These are phyloP conservation scores for Drosophila mercatorum DNA, from an alignment of 2,888 invertebrate genomes.

Conservation along the genomic window DNA sequence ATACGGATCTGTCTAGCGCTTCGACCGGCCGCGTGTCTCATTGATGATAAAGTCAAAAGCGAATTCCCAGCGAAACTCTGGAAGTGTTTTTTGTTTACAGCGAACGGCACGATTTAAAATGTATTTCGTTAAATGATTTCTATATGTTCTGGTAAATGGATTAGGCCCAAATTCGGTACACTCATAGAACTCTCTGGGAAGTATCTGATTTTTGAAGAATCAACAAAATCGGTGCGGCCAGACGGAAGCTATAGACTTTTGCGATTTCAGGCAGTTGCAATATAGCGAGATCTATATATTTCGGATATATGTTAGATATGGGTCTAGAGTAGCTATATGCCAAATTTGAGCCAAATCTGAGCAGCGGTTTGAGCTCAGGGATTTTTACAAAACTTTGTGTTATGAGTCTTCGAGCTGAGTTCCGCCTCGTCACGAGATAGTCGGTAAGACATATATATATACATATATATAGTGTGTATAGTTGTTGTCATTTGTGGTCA, in stretches of 20 bases:
- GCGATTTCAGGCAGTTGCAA: constrained; percentile 36
- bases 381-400: constrained; percentile 71
- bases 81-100: constrained; percentile 67
- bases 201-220: constrained; percentile 78
- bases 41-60: constrained; percentile 53
- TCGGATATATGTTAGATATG: constrained; percentile 26
- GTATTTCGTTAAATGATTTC: constrained; percentile 80
- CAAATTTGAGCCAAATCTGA: constrained; percentile 54
- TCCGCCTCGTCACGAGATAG: constrained; percentile 3
- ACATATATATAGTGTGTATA: not conserved
- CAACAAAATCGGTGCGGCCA: constrained; percentile 67
- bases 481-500: not conserved
- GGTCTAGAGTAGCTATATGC: not conserved
- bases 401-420: constrained; percentile 36
- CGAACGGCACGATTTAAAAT: constrained; percentile 73
- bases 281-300: constrained; percentile 22
- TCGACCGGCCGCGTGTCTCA: constrained; percentile 63
- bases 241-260: constrained; percentile 43
- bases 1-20: constrained; percentile 24
- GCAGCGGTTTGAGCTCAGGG: constrained; percentile 36
- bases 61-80: constrained; percentile 44
- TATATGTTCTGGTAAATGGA: constrained; percentile 32
- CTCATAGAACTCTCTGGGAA: not conserved
- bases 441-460: not conserved
- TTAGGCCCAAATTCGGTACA: constrained; percentile 32